A percentile compares a stretch with the other conserved stretches of the same genome.
Evolutionary conservation across 2,888 invertebrate genomes (phyloP).

Genomic region (Cyclophora albipunctata): DNA sequence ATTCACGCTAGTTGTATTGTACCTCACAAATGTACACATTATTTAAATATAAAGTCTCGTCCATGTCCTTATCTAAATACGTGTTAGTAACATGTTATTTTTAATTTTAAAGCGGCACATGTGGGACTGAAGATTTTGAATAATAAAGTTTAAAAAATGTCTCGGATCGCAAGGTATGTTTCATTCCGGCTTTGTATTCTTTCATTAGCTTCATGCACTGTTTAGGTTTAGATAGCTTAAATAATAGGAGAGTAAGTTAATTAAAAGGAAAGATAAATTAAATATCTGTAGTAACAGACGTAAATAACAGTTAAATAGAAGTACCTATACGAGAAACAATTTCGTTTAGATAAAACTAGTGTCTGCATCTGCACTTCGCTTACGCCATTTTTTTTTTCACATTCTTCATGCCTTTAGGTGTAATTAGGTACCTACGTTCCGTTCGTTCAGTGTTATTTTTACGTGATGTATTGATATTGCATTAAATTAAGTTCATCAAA

Average conservation of each 20-base stretch:
- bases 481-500: no score
- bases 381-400: no score
- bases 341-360: neutral
- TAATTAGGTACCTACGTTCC: no score
- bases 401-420: no score
- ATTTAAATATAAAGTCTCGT: neutral
- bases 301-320: neutral
- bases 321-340: neutral
- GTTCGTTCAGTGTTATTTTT: no score
- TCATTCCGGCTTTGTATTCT: neutral
- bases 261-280: neutral
- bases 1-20: no score
- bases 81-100: slow-evolving; percentile 16
- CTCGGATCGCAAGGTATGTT: slow-evolving; percentile 52
- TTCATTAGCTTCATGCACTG: neutral
- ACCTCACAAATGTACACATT: no score
- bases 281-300: neutral
- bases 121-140: slow-evolving; percentile 38
- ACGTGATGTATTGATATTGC: no score
- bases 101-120: slow-evolving; percentile 44
- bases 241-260: neutral
- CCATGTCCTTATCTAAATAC: neutral
- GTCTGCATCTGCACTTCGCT: neutral
- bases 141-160: slow-evolving; percentile 41
- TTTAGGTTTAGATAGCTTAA: neutral